These are phyloP conservation scores for Lysandra coridon DNA, from an alignment of 2,888 invertebrate genomes.

Conservation along the genomic window DNA sequence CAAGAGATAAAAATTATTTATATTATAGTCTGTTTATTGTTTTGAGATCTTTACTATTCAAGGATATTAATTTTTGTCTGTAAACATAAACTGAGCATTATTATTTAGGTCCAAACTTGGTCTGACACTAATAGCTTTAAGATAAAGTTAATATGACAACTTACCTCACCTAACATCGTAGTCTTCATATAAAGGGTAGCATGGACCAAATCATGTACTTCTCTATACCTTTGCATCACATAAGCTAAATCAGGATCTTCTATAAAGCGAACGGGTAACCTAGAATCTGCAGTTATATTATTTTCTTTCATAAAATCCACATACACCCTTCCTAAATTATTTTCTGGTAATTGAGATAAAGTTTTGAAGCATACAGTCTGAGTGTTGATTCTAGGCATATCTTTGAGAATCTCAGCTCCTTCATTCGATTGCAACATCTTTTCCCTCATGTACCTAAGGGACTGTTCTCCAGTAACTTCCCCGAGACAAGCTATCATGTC, in stretches of 20 bases:
- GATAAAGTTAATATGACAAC: slow-evolving; percentile 30
- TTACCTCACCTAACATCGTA: slow-evolving; percentile 90
- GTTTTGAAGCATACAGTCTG: slow-evolving; percentile 87
- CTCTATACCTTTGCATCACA: slow-evolving; percentile 98
- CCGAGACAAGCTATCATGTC: slow-evolving; percentile 98
- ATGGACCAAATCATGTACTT: slow-evolving; percentile 97
- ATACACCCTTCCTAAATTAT: slow-evolving; percentile 93
- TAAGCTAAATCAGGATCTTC: slow-evolving; percentile 94
- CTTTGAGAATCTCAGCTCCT: slow-evolving; percentile 86
- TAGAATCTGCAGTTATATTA: slow-evolving; percentile 95
- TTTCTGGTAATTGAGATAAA: slow-evolving; percentile 86
- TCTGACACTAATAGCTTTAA: background rate
- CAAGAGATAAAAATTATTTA: no score
- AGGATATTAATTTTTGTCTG: no score
- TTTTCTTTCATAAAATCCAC: slow-evolving; percentile 90
- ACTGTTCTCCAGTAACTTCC: slow-evolving; percentile 90
- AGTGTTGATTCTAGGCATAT: slow-evolving; percentile 93
- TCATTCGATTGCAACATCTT: slow-evolving; percentile 89
- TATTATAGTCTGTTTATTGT: no score
- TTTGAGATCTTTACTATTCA: no score
- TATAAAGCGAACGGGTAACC: slow-evolving; percentile 94
- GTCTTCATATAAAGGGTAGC: slow-evolving; percentile 95
- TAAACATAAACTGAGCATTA: no score
- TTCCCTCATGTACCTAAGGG: slow-evolving; percentile 85
- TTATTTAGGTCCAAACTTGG: no score